A percentile compares a stretch with the other conserved stretches of the same genome.
These are phyloP conservation scores for Alentia gelatinosa DNA, from an alignment of 2,888 invertebrate genomes.

Conservation along the genomic window DNA sequence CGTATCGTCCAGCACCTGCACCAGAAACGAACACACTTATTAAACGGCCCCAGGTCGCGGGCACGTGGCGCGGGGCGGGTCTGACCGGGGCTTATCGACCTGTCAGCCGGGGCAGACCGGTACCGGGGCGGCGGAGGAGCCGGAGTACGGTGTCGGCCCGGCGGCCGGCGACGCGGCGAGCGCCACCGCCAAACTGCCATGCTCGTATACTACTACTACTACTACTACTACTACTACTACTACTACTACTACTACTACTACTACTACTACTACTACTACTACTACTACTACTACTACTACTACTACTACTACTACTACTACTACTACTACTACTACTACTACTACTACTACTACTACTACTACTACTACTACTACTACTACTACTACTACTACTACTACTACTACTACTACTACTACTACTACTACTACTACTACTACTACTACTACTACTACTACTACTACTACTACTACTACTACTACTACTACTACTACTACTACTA, in stretches of 20 bases:
- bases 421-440: neutral
- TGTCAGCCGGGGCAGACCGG: no score
- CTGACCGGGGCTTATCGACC: no score
- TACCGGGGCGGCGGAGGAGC: no score
- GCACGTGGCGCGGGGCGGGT: no score
- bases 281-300: neutral
- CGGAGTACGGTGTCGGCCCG: neutral
- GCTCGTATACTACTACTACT: no score
- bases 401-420: neutral
- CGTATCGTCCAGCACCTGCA: no score
- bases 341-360: slow-evolving; percentile 21
- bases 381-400: neutral
- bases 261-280: neutral
- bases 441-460: neutral
- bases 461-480: neutral
- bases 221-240: slow-evolving; percentile 17
- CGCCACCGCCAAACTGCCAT: neutral
- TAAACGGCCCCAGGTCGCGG: no score
- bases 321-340: no score
- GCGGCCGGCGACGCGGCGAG: neutral
- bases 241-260: neutral
- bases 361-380: neutral
- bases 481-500: neutral
- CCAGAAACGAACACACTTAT: no score
- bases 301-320: neutral